phyloP scores from a whole-genome alignment of 2,113 vertebrate genomes.

The Mesembrinibis cayennensis region DNA sequence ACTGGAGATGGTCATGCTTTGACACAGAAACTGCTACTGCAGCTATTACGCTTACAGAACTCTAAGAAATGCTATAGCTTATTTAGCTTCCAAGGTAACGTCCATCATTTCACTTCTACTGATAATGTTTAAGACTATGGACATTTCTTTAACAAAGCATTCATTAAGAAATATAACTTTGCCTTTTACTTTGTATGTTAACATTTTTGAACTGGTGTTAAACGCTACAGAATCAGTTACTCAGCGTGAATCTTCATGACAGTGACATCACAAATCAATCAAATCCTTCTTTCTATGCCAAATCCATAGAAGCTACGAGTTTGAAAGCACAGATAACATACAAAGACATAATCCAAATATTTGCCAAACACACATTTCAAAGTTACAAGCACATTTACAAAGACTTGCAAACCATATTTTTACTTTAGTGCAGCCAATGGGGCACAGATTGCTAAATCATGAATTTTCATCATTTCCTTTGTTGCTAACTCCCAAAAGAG shows the following conservation, averaged over 20 bases:
- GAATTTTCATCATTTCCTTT: not conserved
- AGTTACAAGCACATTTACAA: not conserved
- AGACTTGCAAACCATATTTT: not conserved
- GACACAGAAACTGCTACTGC: conserved; percentile 29
- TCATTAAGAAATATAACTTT: not conserved
- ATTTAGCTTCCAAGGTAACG: conserved; percentile 16
- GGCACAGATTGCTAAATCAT: not conserved
- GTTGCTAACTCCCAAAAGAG: not conserved
- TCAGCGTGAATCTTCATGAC: not conserved
- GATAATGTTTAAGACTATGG: not conserved
- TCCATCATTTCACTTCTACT: conserved; percentile 34
- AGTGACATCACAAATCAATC: conserved; percentile 4
- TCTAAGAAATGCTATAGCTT: conserved; percentile 6
- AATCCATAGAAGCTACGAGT: conserved; percentile 5
- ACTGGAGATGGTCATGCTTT: not conserved
- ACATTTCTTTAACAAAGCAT: not conserved
- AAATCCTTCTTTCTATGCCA: conserved; percentile 11
- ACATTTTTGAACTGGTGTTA: conserved; percentile 8
- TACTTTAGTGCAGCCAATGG: not conserved
- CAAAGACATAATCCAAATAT: conserved; percentile 40
- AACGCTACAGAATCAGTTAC: not conserved
- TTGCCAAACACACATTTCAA: not conserved
- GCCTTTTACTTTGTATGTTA: not conserved
- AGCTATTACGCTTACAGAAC: not conserved
- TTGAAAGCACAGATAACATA: conserved; percentile 23